Evolutionary conservation across 2,797 vertebrate genomes (phyloP).

Genomic region (Gephyroberyx darwinii): DNA sequence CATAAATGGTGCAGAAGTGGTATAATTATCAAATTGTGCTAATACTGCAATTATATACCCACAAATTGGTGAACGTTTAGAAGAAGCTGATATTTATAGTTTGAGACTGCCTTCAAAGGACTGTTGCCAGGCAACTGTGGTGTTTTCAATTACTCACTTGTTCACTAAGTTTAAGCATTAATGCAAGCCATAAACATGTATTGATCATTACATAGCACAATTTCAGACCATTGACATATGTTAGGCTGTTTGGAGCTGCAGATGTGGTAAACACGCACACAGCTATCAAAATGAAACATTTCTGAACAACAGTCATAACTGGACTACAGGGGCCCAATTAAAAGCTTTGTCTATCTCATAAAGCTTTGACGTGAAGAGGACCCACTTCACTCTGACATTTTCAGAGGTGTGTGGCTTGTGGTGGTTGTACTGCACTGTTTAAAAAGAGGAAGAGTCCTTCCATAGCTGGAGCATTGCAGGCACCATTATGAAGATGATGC

Average conservation of each 20-base stretch:
- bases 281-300: conserved; percentile 7
- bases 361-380: conserved; percentile 52
- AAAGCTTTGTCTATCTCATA: conserved; percentile 41
- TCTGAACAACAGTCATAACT: conserved; percentile 49
- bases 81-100: conserved; percentile 1
- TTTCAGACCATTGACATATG: conserved; percentile 26
- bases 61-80: neutral
- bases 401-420: conserved; percentile 48
- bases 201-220: conserved; percentile 3
- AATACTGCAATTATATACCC: neutral
- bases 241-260: neutral
- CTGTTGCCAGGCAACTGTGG: conserved; percentile 29
- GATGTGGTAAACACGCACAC: conserved; percentile 16
- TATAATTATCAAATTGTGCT: neutral
- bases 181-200: conserved; percentile 35
- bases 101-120: conserved; percentile 28
- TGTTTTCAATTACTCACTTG: conserved; percentile 19
- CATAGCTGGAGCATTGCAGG: conserved; percentile 52
- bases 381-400: conserved; percentile 52
- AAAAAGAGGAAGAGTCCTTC: conserved; percentile 32
- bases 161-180: conserved; percentile 32
- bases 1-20: neutral
- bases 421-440: conserved; percentile 54
- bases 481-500: conserved; percentile 64
- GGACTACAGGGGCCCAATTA: conserved; percentile 58